A percentile compares a stretch with the other conserved stretches of the same genome.
phyloP scores from a whole-genome alignment of 2,888 invertebrate species.

The Watsonalla cultraria region DNA sequence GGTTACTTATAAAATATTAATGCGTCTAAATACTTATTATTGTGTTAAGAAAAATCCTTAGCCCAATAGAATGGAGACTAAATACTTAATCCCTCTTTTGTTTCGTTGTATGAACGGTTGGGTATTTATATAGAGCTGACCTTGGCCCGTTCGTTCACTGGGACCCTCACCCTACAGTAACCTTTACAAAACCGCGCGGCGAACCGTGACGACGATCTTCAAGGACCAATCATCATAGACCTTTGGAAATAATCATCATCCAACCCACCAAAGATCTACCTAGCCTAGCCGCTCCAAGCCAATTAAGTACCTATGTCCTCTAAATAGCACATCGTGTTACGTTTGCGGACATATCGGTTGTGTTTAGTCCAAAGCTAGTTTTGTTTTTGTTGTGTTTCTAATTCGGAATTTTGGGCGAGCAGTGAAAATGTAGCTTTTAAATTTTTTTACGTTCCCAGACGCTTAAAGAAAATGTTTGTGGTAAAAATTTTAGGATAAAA shows the following conservation, averaged over 20 bases:
- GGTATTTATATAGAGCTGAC: slow-evolving; percentile 20
- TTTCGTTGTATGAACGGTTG: slow-evolving; percentile 6
- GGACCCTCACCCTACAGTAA: slow-evolving; percentile 40
- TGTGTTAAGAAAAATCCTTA: no score
- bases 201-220: slow-evolving; percentile 46
- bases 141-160: slow-evolving; percentile 50
- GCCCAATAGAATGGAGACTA: background rate
- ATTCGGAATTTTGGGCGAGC: slow-evolving; percentile 7
- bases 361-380: slow-evolving; percentile 25
- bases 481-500: background rate
- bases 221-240: slow-evolving; percentile 38
- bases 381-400: slow-evolving; percentile 5
- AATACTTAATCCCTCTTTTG: slow-evolving; percentile 16
- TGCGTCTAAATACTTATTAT: no score
- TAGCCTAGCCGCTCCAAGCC: slow-evolving; percentile 29
- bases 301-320: slow-evolving; percentile 41
- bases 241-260: slow-evolving; percentile 20
- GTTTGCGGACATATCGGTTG: slow-evolving; percentile 45
- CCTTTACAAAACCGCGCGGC: slow-evolving; percentile 41
- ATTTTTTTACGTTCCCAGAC: background rate
- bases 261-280: slow-evolving; percentile 24
- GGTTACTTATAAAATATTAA: no score
- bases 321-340: slow-evolving; percentile 55
- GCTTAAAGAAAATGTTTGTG: background rate
- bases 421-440: slow-evolving; percentile 8